Percentiles rank a stretch among this genome's conserved stretches.
These are phyloP conservation scores for Plusia festucae DNA, from an alignment of 2,888 invertebrate species.

Conservation along the genomic window DNA sequence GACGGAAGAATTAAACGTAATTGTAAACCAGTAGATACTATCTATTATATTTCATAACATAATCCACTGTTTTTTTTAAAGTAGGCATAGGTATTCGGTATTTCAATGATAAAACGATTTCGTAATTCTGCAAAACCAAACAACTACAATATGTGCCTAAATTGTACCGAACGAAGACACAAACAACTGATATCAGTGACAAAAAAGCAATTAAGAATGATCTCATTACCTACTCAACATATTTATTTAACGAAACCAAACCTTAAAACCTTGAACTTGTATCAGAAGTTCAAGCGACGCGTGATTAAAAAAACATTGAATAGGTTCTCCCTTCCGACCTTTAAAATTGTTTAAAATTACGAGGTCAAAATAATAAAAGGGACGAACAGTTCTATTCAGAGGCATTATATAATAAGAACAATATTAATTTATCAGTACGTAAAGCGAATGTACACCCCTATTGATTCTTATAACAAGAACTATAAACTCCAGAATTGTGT, in stretches of 20 bases:
- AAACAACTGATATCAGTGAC: slow-evolving; percentile 9
- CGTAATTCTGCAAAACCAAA: slow-evolving; percentile 3
- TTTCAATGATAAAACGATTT: neutral
- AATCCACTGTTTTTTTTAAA: neutral
- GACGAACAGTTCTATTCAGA: slow-evolving; percentile 70
- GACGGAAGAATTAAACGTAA: too few relatives aligned
- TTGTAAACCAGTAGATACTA: too few relatives aligned
- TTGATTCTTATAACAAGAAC: slow-evolving; percentile 31
- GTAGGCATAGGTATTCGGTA: slow-evolving; percentile 16
- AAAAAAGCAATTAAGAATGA: slow-evolving; percentile 36
- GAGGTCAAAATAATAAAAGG: slow-evolving; percentile 78
- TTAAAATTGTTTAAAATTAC: slow-evolving; percentile 76
- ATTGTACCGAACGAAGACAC: slow-evolving; percentile 19
- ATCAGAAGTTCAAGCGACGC: slow-evolving; percentile 71
- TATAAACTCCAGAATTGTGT: slow-evolving; percentile 42
- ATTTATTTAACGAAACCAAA: slow-evolving; percentile 59
- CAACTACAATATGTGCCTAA: slow-evolving; percentile 4
- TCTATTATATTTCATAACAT: too few relatives aligned
- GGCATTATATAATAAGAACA: slow-evolving; percentile 72
- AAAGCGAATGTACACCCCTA: slow-evolving; percentile 29
- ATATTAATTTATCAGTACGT: slow-evolving; percentile 42
- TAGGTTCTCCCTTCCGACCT: slow-evolving; percentile 77
- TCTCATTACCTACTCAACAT: slow-evolving; percentile 25
- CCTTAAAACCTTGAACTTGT: slow-evolving; percentile 86
- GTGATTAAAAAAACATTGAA: slow-evolving; percentile 76